Evolutionary conservation across 2,113 vertebrate species (phyloP), one percentile per base, ranked within the genome.

Genomic region (Camarhynchus parvulus): DNA sequence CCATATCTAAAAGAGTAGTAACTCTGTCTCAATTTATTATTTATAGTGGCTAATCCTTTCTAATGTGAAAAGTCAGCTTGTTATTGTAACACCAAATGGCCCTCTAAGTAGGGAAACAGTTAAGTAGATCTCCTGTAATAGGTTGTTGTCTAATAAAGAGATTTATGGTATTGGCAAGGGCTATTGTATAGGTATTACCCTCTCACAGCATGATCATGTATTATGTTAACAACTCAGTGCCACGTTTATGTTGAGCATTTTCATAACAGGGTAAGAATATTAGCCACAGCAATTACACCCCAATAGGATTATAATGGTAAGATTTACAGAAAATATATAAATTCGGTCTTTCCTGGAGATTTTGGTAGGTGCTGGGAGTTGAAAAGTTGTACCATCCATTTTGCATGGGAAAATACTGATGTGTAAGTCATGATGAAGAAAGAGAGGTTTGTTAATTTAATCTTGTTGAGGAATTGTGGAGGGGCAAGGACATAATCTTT

Each of bases 211-310:
- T 98, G 98, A 92, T 93, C 96, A 92, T 97, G 92, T 97, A 96
- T 98, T 98, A 98, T 98, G 97, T 96, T 96, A 97, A 97, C 96
- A 97, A 97, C 92, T 98, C 94, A 89, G 88, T 97, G 97, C 97
- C 97, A 97, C 97, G 77, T 98, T 98, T 97, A 97, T 94, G 96
- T 95, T 91, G 95, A 97, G 91, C 96, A 97, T 98, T 97, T 98
- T 97, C 96, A 94, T 97, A 98, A 98, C 91, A 94, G 97, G 86
- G 87, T 98, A 97, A 97, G 95, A 97, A 97, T 98, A 96, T 98
- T 98, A 98, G 97, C 97, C 95, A 97, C 96, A 97, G 97, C 98
- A 99, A 98, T 99, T 98, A 98, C 96, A 98, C 95, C 98, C 97
- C 97, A 98, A 97, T 98, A 98, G 98, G 98, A 98, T 99, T 98